Evolutionary conservation across 2,113 vertebrate species (phyloP).

Genomic region (Lepisosteus oculatus): DNA sequence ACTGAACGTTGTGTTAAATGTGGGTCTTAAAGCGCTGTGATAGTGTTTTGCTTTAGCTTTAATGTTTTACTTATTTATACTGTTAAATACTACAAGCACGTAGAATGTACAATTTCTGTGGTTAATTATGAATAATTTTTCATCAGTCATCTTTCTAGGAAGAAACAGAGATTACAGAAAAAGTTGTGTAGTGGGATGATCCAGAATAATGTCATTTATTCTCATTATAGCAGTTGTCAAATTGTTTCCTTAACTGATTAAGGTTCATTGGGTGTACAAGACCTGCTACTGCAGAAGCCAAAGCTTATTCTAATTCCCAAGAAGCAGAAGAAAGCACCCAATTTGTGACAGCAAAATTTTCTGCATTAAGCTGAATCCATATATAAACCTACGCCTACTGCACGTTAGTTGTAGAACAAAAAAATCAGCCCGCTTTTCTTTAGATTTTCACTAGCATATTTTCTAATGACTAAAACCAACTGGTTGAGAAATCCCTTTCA

Average conservation of each 20-base stretch:
- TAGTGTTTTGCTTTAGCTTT: no score
- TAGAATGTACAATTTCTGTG: not conserved
- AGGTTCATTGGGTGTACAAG: conserved; percentile 60
- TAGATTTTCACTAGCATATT: no score
- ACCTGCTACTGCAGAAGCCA: conserved; percentile 38
- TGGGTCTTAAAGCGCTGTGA: no score
- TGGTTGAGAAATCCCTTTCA: no score
- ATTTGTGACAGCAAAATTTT: not conserved
- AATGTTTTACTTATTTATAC: no score
- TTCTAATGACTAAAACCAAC: no score
- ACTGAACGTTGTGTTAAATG: no score
- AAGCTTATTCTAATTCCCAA: conserved; percentile 1
- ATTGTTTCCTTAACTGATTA: conserved; percentile 69
- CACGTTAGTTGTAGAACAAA: no score
- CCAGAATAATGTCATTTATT: conserved; percentile 60
- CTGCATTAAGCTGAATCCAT: not conserved
- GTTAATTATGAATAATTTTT: conserved; percentile 68
- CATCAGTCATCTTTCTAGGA: conserved; percentile 52
- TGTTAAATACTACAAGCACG: no score
- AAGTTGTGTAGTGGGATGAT: conserved; percentile 22
- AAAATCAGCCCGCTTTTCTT: no score
- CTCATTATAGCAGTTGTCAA: conserved; percentile 66
- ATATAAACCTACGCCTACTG: not conserved
- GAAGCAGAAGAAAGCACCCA: not conserved
- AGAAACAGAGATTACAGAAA: conserved; percentile 14